phyloP scores from a whole-genome alignment of 2,888 invertebrate species.

The Siphonodentalium dalli region DNA sequence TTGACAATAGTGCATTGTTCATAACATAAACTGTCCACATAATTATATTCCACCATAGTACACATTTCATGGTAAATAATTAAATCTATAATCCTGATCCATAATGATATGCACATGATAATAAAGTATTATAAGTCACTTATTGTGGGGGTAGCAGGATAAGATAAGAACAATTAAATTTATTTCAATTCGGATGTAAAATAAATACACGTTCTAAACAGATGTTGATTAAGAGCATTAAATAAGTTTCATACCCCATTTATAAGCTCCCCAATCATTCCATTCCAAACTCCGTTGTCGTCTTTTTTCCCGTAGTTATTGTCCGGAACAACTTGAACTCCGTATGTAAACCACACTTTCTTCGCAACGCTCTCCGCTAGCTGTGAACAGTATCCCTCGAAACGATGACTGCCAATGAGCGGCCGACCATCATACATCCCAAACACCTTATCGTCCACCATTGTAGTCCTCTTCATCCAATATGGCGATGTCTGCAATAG shows the following conservation, averaged over 20 bases:
- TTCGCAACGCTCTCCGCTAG: slow-evolving; percentile 61
- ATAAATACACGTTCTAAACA: too few relatives aligned
- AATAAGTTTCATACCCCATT: slow-evolving; percentile 49
- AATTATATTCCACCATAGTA: too few relatives aligned
- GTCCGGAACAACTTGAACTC: slow-evolving; percentile 52
- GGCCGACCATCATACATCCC: slow-evolving; percentile 56
- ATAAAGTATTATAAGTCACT: too few relatives aligned
- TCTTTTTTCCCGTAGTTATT: slow-evolving; percentile 46
- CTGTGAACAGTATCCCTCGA: slow-evolving; percentile 67
- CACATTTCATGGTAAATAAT: too few relatives aligned
- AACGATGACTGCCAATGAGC: slow-evolving; percentile 78
- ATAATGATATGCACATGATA: too few relatives aligned
- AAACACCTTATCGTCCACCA: slow-evolving; percentile 56
- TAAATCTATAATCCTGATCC: too few relatives aligned
- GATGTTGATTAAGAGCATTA: too few relatives aligned
- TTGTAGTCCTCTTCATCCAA: slow-evolving; percentile 58
- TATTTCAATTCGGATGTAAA: too few relatives aligned
- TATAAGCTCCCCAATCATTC: slow-evolving; percentile 64
- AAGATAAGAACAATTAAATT: too few relatives aligned
- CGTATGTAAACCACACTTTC: slow-evolving; percentile 63
- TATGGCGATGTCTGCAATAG: slow-evolving; percentile 46
- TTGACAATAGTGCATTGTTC: too few relatives aligned
- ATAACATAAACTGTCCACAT: too few relatives aligned
- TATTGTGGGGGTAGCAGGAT: too few relatives aligned
- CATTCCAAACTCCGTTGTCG: slow-evolving; percentile 59